Base-by-base conservation (phyloP, 2,113 vertebrate genomes). In the Nicator chloris region DNA sequence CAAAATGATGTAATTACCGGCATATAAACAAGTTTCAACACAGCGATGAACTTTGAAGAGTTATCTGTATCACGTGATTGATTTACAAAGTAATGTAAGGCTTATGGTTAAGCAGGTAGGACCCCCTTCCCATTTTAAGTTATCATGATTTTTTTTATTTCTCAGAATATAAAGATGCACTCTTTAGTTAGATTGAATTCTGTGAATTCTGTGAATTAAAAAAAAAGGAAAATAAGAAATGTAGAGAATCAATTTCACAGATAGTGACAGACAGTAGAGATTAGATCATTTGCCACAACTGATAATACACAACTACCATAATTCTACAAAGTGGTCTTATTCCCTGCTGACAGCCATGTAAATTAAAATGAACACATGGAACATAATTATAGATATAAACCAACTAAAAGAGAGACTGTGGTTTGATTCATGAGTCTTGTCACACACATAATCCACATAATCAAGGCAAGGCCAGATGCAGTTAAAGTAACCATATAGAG, bases 251-350 rank as follows among this genome's bases (percentile, higher is more conserved):
- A 75, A 26, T 93, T 96, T 96, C 80, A 69, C 47, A 83, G 65
- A 44, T 59, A 60, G 44, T 61, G 30, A 88, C 54, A 82, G 15
- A 37, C 31, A 86, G 57, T 82, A 80, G 73, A 93, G 76, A 83
- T 97, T 71, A 94, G 80, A 93, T 88, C 5, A n/a, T 56, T 94
- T 93, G 31, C 18, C 86, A 27, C 59, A 89, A 96, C 19, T 73
- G 64, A 82, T 89, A 79, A 83, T 20, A 54, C 39, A 65, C 20
- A 71, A 90, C 15, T 50, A 21, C 7, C 77, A 80, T 88, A 91
- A 93, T 68, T 90, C 51, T 88, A 31, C 64, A 61, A 90, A 68
- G 7, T 76, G 27, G 70, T 66, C 18, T 82, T 92, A 59, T 88
- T 81, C 64, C 7, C 57, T 59, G 63, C 56, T 88, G 33, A 78